A percentile compares a stretch with the other conserved stretches of the same genome.
These are phyloP conservation scores for Xylota segnis DNA, from an alignment of 2,888 invertebrate species.

Conservation along the genomic window DNA sequence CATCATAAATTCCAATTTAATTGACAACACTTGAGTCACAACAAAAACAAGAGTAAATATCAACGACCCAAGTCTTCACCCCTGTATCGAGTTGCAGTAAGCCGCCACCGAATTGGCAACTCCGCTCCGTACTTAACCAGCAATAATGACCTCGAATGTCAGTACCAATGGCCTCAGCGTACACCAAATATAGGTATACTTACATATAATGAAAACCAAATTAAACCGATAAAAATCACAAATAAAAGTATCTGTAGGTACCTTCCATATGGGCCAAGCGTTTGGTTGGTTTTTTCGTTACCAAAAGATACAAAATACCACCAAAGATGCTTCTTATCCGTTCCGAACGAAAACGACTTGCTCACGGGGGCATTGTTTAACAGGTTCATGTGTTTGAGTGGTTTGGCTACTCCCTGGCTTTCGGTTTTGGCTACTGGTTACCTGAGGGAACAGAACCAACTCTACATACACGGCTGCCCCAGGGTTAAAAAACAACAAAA, in stretches of 20 bases:
- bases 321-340: constrained; percentile 46
- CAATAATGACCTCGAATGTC: constrained; percentile 51
- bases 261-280: constrained; percentile 22
- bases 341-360: constrained; percentile 54
- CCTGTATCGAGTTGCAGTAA: constrained; percentile 12
- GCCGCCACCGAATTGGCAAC: constrained; percentile 15
- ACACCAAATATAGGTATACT: background rate
- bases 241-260: constrained; percentile 27
- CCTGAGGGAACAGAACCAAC: constrained; percentile 45
- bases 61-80: constrained; percentile 19
- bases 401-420: constrained; percentile 63
- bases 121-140: background rate
- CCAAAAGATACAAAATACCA: constrained; percentile 35
- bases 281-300: background rate
- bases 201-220: background rate
- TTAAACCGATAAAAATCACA: constrained; percentile 19
- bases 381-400: constrained; percentile 67
- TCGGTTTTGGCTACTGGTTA: constrained; percentile 66
- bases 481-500: constrained; percentile 36
- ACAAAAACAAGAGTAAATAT: constrained; percentile 13
- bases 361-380: constrained; percentile 61
- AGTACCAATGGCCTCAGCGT: constrained; percentile 46
- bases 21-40: constrained; percentile 16
- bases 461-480: constrained; percentile 46
- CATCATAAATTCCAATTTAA: constrained; percentile 51